Conservation (phyloP, 2,797 vertebrate species). For the Sebastes kiyomatsui region DNA sequence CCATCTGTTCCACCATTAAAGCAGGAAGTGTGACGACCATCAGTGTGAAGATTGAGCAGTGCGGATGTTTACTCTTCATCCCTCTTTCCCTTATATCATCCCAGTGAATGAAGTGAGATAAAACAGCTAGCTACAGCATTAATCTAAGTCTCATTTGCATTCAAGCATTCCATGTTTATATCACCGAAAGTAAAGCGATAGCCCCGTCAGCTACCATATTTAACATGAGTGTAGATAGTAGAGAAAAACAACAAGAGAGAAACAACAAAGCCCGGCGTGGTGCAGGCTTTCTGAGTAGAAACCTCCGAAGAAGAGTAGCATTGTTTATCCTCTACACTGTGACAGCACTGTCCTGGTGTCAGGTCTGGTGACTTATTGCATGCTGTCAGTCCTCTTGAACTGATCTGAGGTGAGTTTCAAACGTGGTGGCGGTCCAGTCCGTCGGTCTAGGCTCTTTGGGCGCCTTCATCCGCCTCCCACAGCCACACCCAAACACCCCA, state of each 20-base stretch:
- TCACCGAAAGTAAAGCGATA: constrained; percentile 52
- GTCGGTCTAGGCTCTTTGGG: constrained; percentile 1
- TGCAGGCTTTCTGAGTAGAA: constrained; percentile 37
- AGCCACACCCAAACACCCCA: constrained; percentile 40
- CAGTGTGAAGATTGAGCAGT: neutral
- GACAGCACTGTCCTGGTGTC: constrained; percentile 65
- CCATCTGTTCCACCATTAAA: constrained; percentile 5
- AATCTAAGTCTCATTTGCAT: constrained; percentile 68
- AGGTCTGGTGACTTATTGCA: constrained; percentile 76
- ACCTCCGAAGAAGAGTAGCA: constrained; percentile 47
- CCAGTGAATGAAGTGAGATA: constrained; percentile 43
- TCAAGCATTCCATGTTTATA: constrained; percentile 72
- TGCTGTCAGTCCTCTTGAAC: constrained; percentile 62
- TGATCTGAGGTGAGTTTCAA: constrained; percentile 41
- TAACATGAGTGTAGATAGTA: constrained; percentile 52
- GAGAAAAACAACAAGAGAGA: constrained; percentile 35
- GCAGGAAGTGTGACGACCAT: neutral
- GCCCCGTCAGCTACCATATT: constrained; percentile 41
- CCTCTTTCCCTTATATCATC: constrained; percentile 16
- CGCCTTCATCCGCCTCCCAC: constrained; percentile 28
- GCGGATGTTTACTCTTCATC: neutral
- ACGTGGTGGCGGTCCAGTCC: constrained; percentile 33
- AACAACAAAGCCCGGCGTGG: neutral
- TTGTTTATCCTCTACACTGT: constrained; percentile 31
- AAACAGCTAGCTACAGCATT: constrained; percentile 64